phyloP scores from a whole-genome alignment of 2,113 vertebrate species.

The Istiophorus platypterus region DNA sequence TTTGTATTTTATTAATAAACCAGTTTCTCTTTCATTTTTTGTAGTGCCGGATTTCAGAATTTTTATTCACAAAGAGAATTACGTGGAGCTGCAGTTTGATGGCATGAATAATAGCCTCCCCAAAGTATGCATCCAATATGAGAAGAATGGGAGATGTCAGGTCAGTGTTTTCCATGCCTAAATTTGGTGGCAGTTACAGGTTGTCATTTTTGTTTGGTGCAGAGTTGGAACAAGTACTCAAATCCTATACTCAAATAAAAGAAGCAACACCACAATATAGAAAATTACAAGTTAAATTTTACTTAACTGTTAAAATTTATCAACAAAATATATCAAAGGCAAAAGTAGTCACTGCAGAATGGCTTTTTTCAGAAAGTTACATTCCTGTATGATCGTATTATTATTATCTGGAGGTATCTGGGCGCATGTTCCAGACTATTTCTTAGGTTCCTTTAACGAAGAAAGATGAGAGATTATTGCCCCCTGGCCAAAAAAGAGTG shows the following conservation, averaged over 20 bases:
- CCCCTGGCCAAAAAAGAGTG: no score
- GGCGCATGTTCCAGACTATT: no score
- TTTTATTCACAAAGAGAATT: conserved; percentile 18
- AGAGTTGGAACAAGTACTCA: no score
- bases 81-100: conserved; percentile 65
- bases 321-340: no score
- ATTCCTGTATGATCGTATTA: no score
- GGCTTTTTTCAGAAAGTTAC: no score
- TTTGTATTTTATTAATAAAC: not conserved
- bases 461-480: no score
- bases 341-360: not conserved
- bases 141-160: conserved; percentile 66
- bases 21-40: not conserved
- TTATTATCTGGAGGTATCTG: no score
- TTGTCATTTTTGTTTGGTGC: not conserved
- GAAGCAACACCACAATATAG: not conserved
- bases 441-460: no score
- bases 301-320: no score
- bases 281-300: not conserved
- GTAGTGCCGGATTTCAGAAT: conserved; percentile 67
- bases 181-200: not conserved
- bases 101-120: not conserved
- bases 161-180: conserved; percentile 45
- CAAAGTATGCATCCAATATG: conserved; percentile 74
- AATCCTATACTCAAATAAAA: not conserved